phyloP scores from a whole-genome alignment of 2,797 vertebrate genomes.

The Muscicapa striata region DNA sequence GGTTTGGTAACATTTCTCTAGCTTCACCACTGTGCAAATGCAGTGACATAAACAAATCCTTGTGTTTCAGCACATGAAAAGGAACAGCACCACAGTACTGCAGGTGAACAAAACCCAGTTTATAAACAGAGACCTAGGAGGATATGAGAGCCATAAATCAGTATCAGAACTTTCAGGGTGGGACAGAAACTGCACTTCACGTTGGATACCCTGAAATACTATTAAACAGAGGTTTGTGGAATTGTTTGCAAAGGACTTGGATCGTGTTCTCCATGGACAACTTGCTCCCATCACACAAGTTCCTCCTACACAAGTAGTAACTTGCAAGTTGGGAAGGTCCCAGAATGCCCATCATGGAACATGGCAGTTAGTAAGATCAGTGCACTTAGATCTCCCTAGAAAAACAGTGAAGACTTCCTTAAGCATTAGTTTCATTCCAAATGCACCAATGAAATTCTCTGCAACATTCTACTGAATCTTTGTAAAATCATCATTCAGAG shows the following conservation, averaged over 20 bases:
- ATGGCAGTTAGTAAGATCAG: not conserved
- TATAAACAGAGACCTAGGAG: not conserved
- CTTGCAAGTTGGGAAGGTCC: not conserved
- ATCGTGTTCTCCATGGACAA: not conserved
- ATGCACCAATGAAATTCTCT: not conserved
- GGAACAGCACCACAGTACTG: not conserved
- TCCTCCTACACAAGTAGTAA: not conserved
- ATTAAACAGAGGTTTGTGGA: not conserved
- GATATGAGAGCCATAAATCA: not conserved
- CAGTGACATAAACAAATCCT: not conserved
- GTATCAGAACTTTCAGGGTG: not conserved
- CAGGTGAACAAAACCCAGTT: not conserved
- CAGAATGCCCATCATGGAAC: not conserved
- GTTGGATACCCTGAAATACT: not conserved
- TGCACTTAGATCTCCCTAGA: not conserved
- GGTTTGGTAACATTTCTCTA: not conserved
- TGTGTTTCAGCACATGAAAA: not conserved
- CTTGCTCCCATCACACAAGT: not conserved
- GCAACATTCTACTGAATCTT: not conserved
- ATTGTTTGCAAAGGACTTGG: not conserved
- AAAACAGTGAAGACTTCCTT: not conserved
- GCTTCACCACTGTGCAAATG: not conserved
- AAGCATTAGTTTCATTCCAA: not conserved
- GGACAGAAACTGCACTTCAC: not conserved
- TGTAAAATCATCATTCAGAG: not conserved